Conservation (phyloP, 2,888 invertebrate species). For the Eristalis intricaria region DNA sequence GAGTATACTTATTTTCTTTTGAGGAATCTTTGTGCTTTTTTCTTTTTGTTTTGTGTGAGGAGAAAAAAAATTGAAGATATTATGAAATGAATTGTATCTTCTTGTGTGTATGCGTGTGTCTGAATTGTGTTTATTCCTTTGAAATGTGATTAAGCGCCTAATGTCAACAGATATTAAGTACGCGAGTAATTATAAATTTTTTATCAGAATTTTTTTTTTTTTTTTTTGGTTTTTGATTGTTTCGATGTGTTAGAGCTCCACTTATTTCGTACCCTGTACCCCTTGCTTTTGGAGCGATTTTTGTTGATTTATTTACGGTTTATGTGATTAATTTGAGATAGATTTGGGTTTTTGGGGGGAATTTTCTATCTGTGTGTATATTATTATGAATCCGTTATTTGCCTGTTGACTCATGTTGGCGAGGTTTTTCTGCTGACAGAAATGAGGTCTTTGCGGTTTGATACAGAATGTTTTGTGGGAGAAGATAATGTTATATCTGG, state of each 20-base stretch:
- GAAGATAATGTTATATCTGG: neutral
- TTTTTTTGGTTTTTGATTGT: neutral
- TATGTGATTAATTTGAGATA: constrained; percentile 21
- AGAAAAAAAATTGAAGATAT: constrained; percentile 4
- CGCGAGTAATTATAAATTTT: constrained; percentile 55
- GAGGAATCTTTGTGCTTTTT: neutral
- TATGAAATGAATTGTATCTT: constrained; percentile 18
- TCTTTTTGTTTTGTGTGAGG: neutral
- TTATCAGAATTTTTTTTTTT: constrained; percentile 40
- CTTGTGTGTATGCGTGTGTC: constrained; percentile 4
- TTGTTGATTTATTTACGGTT: constrained; percentile 13
- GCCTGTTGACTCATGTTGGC: neutral
- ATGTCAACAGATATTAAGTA: constrained; percentile 63
- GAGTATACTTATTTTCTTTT: constrained; percentile 3
- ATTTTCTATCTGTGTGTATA: neutral
- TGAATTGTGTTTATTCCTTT: constrained; percentile 48
- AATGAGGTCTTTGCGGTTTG: neutral
- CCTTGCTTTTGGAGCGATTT: neutral
- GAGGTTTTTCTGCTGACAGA: neutral
- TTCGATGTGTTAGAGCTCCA: neutral
- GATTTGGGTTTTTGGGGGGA: constrained; percentile 11
- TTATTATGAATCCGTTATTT: neutral
- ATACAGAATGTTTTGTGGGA: neutral
- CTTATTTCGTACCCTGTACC: neutral
- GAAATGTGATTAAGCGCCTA: constrained; percentile 56